phyloP scores from a whole-genome alignment of 2,113 vertebrate genomes.

The Micronycteris hirsuta region DNA sequence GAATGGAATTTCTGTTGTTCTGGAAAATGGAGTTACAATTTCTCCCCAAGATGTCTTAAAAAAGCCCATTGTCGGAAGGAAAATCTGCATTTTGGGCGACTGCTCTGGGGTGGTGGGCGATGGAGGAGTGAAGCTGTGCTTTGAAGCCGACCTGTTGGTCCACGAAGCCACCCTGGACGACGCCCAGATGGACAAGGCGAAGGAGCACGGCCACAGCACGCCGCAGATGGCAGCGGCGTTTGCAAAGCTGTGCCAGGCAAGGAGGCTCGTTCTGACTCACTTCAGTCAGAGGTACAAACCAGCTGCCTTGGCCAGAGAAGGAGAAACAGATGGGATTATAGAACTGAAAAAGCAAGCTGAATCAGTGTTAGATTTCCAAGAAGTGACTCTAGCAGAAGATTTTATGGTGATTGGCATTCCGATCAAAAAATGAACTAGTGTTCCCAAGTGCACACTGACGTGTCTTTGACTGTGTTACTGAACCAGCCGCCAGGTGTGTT shows the following conservation, averaged over 20 bases:
- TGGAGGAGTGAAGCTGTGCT: slow-evolving; percentile 78
- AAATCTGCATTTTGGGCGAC: slow-evolving; percentile 92
- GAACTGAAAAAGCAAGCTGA: slow-evolving; percentile 88
- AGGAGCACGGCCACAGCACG: slow-evolving; percentile 91
- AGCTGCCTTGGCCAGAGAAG: slow-evolving; percentile 63
- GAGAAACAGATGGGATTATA: slow-evolving; percentile 72
- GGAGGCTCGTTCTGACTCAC: slow-evolving; percentile 86
- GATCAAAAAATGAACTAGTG: slow-evolving; percentile 69
- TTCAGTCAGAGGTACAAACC: slow-evolving; percentile 95
- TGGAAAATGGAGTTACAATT: slow-evolving; percentile 82
- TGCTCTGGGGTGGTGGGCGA: slow-evolving; percentile 85
- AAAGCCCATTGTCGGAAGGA: slow-evolving; percentile 86
- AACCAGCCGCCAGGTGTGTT: neutral
- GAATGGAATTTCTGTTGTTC: slow-evolving; percentile 81
- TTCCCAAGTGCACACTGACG: accelerated
- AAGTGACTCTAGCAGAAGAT: slow-evolving; percentile 91
- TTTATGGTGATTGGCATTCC: slow-evolving; percentile 88
- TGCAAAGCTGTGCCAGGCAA: slow-evolving; percentile 81
- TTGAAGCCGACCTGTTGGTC: slow-evolving; percentile 87
- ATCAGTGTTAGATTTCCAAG: slow-evolving; percentile 73
- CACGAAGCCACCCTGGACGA: slow-evolving; percentile 93
- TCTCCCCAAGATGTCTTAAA: slow-evolving; percentile 85
- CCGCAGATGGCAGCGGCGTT: slow-evolving; percentile 87
- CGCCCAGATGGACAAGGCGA: slow-evolving; percentile 86
- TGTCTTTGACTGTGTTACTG: neutral